Base-by-base conservation (phyloP, 2,113 vertebrate genomes). In the Hiodon tergisus region DNA sequence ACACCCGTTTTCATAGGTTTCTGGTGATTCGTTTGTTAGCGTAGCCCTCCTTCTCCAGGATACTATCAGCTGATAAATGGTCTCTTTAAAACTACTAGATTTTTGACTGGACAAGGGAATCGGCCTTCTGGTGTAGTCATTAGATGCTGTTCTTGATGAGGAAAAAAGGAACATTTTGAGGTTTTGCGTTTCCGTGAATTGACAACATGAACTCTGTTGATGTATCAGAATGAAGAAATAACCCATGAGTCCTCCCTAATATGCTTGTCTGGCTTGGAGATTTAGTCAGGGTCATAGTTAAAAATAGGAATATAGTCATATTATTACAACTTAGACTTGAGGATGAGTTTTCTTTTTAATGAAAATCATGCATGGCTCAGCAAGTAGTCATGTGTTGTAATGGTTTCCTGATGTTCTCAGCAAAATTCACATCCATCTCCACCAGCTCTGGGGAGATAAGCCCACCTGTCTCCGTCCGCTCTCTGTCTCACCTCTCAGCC, bases 371-470 rank as follows among this genome's bases (percentile, higher is more conserved):
- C 17, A 4, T 63, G 31, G 31, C n/a, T 63, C 61, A 63, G 61
- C 61, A 53, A 69, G 16, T 69, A 51, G 51, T 55, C 17, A 14
- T 55, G 9, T 17, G 51, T 17, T 53, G 14, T 69, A 53, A 69
- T 69, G 52, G 14, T n/a, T 71, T 71, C 31, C 69, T 58, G 50
- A 58, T 71, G 69, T 16, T 16, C 69, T 57, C 2, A 11, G 53
- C 58, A 5, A 53, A 46, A 6, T 63, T 16, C 69, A 53, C 51
- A 5, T 68, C 67, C 51, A 5, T 68, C 67, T 69, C 14, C 51
- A 53, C 53, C 51, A 53, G 5, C n/a, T 14, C 67, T 16, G 67
- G 16, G 50, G 13, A 7, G n/a, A 52, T n/a, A 52, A 13, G 52
- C 69, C 54, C n/a, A 46, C 54, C 17, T 46, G 17, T 71, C 55